Conservation (phyloP, 2,888 invertebrate species). For the Epinotia demarniana region DNA sequence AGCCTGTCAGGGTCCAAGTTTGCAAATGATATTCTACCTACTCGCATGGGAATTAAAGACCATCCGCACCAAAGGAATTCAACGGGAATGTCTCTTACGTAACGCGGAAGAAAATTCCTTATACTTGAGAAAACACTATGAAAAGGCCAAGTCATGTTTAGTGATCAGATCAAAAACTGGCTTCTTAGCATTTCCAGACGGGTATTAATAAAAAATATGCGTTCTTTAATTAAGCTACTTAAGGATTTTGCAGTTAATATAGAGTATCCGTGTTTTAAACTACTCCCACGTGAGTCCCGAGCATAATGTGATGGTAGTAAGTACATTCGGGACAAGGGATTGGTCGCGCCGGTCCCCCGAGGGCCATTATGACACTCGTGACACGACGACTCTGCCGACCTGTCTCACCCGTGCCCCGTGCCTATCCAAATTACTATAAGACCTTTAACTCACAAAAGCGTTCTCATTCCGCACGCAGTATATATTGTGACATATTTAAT, state of each 20-base stretch:
- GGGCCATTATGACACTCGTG: constrained; percentile 46
- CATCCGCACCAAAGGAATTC: too few species aligned
- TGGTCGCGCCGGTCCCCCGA: constrained; percentile 36
- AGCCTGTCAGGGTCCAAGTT: too few species aligned
- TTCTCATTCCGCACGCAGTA: constrained; percentile 20
- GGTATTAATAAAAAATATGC: background rate
- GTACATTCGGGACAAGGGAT: constrained; percentile 11
- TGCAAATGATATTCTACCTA: too few species aligned
- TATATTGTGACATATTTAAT: background rate
- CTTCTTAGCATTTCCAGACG: too few species aligned
- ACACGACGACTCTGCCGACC: constrained; percentile 34
- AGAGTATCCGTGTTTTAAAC: background rate
- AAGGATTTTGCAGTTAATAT: background rate
- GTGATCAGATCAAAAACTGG: too few species aligned
- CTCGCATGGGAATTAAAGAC: too few species aligned
- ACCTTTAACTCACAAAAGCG: constrained; percentile 42
- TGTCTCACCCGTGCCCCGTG: constrained; percentile 40
- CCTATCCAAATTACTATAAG: constrained; percentile 43
- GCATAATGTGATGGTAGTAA: constrained; percentile 11
- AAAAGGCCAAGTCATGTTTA: too few species aligned
- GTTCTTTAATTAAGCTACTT: background rate
- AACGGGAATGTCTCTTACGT: too few species aligned
- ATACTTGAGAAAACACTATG: too few species aligned
- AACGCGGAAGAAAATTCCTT: too few species aligned
- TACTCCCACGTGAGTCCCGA: background rate